Evolutionary conservation across 2,888 invertebrate species (phyloP), one percentile per base, ranked within the genome.

Genomic region (Agonopterix arenella): DNA sequence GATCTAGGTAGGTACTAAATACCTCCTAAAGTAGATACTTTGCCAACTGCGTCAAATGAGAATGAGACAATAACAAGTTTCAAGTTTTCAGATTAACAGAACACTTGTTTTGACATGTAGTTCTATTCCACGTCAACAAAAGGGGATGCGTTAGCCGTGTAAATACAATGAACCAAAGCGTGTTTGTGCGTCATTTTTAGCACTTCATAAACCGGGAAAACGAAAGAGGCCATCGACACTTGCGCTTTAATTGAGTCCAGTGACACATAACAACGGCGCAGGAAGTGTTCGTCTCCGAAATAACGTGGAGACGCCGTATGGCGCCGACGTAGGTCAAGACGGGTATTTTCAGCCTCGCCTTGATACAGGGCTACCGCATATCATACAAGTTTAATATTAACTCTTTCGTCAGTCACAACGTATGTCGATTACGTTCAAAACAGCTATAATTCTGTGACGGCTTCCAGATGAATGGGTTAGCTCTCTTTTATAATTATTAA

Each of bases 301-400:
- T 80, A 81, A 76, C 75, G 64, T 64, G 68, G 62, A 64, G 67
- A 65, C 65, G 58, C 52, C 53, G 58, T 58, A 66, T 66, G 70
- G 71, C 73, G 73, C 70, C 74, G 67, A 62, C 84, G 84, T 84
- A 84, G 86, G 86, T 88, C 85, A 86, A 78, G 79, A 74, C 69
- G 82, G 66, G 70, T 88, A 86, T 89, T 88, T 89, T 76, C 64
- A 78, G 80, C 70, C 71, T 88, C 84, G 80, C 88, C 86, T 88
- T 88, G 84, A 80, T 84, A 82, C 84, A 84, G 84, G 85, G 84
- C 86, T 84, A 78, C 76, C 77, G 76, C 80, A 81, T 79, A 80
- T 82, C 76, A 82, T 75, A 77, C 71, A 71, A 69, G 77, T 74
- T 76, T 84, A 80, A 85, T 85, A 85, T 82, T 80, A 88, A 83